A percentile compares a stretch with the other conserved stretches of the same genome.
Evolutionary conservation across 2,113 vertebrate genomes (phyloP).

Genomic region (Riparia riparia): DNA sequence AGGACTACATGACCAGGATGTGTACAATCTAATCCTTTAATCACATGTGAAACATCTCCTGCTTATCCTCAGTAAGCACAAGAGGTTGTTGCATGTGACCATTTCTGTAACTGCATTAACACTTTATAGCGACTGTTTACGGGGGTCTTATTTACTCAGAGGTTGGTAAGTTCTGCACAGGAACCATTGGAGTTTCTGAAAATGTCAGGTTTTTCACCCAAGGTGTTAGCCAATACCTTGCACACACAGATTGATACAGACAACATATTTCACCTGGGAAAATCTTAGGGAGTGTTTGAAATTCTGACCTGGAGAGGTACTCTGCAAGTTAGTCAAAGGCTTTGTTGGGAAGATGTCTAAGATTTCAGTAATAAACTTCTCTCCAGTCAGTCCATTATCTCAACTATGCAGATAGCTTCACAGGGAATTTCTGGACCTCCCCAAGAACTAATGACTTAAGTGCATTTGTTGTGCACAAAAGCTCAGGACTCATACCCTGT

Average conservation of each 20-base stretch:
- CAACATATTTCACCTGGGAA: background rate
- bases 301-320: background rate
- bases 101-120: background rate
- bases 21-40: fast-evolving
- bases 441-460: background rate
- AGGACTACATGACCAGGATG: too few species aligned
- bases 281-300: background rate
- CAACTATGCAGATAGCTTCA: background rate
- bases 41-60: background rate
- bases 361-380: background rate
- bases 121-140: background rate
- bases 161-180: background rate
- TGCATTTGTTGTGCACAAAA: background rate
- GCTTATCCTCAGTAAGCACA: background rate
- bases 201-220: background rate
- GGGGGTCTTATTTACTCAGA: background rate
- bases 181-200: background rate
- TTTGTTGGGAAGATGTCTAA: background rate
- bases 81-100: background rate
- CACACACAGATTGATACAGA: background rate
- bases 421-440: background rate
- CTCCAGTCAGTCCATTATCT: background rate
- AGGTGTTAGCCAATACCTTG: background rate
- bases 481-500: background rate
- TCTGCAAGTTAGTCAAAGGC: background rate